phyloP scores from a whole-genome alignment of 2,113 vertebrate genomes.

The Brachyhypopomus gauderio region DNA sequence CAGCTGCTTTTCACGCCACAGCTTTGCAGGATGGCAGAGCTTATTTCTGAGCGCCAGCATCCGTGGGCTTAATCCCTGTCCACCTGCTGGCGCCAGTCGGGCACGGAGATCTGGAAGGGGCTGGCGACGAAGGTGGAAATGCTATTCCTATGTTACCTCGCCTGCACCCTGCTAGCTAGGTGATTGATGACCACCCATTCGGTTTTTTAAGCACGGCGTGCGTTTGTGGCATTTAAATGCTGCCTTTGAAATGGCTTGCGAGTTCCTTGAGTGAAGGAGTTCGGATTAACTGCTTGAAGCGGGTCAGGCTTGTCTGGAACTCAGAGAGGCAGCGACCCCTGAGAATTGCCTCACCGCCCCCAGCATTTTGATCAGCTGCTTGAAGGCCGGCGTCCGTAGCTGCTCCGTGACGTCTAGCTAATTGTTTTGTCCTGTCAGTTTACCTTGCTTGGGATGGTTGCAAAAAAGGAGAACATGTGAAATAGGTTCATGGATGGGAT shows the following conservation, averaged over 20 bases:
- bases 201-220: slow-evolving; percentile 19
- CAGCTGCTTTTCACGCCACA: slow-evolving; percentile 33
- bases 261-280: slow-evolving; percentile 31
- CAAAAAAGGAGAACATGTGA: neutral
- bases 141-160: slow-evolving; percentile 41
- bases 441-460: neutral
- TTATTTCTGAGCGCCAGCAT: slow-evolving; percentile 52
- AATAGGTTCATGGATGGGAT: neutral
- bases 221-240: slow-evolving; percentile 36
- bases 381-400: neutral
- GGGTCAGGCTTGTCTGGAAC: neutral
- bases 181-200: slow-evolving; percentile 47
- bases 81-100: slow-evolving; percentile 30
- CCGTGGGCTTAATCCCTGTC: slow-evolving; percentile 44
- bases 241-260: slow-evolving; percentile 35
- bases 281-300: neutral
- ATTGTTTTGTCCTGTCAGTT: slow-evolving; percentile 27
- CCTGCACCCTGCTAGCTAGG: slow-evolving; percentile 18
- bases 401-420: slow-evolving; percentile 1
- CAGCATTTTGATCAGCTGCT: slow-evolving; percentile 24
- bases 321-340: neutral
- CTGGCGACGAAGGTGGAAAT: slow-evolving; percentile 34
- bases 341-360: neutral
- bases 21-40: slow-evolving; percentile 46
- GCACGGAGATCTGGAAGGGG: neutral